These are phyloP conservation scores for Alcis repandata DNA, from an alignment of 2,888 invertebrate species.

Conservation along the genomic window DNA sequence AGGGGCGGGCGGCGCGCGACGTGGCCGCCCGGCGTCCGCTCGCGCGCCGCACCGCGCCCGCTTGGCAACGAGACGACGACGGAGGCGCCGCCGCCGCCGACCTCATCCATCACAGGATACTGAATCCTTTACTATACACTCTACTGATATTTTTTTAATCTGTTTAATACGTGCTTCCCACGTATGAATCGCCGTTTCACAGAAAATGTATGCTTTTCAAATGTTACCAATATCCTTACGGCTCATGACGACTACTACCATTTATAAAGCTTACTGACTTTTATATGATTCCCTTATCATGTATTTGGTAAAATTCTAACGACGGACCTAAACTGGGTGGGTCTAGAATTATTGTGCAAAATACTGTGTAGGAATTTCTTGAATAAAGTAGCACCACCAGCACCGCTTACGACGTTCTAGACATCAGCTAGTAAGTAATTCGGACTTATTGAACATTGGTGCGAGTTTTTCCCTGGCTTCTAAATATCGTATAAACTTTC, in stretches of 20 bases:
- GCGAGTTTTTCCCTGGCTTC: no score
- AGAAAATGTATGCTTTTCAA: neutral
- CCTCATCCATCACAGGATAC: slow-evolving; percentile 49
- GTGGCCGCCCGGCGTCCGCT: slow-evolving; percentile 51
- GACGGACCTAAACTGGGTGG: no score
- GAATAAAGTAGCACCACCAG: no score
- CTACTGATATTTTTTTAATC: slow-evolving; percentile 21
- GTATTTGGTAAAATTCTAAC: no score
- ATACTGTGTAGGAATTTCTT: no score
- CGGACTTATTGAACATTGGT: no score
- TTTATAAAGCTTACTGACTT: no score
- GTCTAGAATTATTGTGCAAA: no score
- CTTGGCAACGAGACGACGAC: slow-evolving; percentile 49
- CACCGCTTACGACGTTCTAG: no score
- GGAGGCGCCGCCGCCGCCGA: slow-evolving; percentile 47
- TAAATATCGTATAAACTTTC: neutral
- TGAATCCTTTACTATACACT: slow-evolving; percentile 12
- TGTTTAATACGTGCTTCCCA: neutral
- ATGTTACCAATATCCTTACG: neutral
- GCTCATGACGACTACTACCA: neutral
- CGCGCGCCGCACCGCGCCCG: slow-evolving; percentile 52
- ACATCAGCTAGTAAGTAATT: no score
- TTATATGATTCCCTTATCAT: no score
- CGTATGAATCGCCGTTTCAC: neutral
- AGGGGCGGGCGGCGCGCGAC: slow-evolving; percentile 63